phyloP scores from a whole-genome alignment of 2,113 vertebrate genomes.

The Prochilodus magdalenae region DNA sequence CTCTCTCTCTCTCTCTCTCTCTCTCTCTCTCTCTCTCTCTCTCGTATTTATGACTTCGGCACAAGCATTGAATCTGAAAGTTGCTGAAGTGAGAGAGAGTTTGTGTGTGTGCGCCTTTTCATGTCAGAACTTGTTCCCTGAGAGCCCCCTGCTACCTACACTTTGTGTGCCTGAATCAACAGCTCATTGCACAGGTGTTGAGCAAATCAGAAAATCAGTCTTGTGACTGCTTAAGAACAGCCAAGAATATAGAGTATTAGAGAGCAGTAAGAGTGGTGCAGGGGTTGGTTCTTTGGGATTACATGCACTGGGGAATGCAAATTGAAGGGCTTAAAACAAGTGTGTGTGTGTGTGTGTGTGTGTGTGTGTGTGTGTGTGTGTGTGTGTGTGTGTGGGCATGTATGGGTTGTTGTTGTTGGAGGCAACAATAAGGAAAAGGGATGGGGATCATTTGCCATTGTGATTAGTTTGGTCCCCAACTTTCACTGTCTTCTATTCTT shows the following conservation, averaged over 20 bases:
- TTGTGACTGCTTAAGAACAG: neutral
- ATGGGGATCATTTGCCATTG: constrained; percentile 47
- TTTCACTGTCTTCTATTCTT: neutral
- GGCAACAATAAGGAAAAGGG: constrained; percentile 40
- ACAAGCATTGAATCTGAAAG: no score
- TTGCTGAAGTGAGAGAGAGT: no score
- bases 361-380: neutral
- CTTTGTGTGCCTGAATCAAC: neutral
- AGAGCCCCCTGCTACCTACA: neutral
- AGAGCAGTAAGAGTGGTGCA: neutral
- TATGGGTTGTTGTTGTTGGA: neutral
- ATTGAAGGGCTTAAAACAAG: neutral
- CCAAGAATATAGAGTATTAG: neutral
- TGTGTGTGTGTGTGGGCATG: neutral
- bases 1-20: no score
- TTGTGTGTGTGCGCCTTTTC: neutral
- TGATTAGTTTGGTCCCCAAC: neutral
- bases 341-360: constrained; percentile 28
- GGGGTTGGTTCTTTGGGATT: neutral
- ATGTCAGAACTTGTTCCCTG: neutral
- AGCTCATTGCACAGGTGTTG: constrained; percentile 7
- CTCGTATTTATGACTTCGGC: neutral
- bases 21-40: neutral
- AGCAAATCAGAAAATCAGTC: constrained; percentile 1
- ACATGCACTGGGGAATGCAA: neutral